Base-by-base conservation (phyloP, 2,113 vertebrate genomes). In the Balaeniceps rex region DNA sequence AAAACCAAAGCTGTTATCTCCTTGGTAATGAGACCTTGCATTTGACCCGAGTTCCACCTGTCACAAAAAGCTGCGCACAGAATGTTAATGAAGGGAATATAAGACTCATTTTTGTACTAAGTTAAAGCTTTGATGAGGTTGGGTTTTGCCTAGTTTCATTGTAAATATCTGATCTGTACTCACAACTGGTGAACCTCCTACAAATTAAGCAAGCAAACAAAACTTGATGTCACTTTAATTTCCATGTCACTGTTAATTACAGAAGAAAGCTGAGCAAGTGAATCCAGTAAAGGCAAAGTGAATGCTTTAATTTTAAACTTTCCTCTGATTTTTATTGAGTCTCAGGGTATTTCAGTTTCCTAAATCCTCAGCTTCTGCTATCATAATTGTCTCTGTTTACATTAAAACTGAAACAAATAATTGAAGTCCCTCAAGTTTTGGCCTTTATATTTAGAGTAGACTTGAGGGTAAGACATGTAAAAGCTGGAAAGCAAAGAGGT, bases 31-130 rank as follows among this genome's bases (percentile, higher is more conserved):
- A 96, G 82, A 96, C 47, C 70, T 95, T 66, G 81, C 42, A 52
- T 88, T 95, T 96, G 84, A 96, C 88, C 84, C 40, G 40, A 54
- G 25, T 83, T 81, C 76, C 63, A 96, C 76, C 78, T 94, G 52
- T 61, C 64, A 78, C 71, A 86, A 81, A 85, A 70, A 76, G n/a
- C 40, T 72, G 26, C 57, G 47, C 36, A 66, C 60, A 85, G 64
- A 93, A 89, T 80, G 9, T 22, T 88, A 92, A 90, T 70, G 58
- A 94, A 40, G 19, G 25, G 19, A 97, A 61, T 47, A 47, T 23
- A 29, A 60, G 38, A 82, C 66, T 44, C 11, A 47, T 57, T 95
- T 94, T 74, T 93, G 12, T 71, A 77, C 38, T 83, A 78, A 92
- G 12, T 25, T 74, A 36, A 49, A 92, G n/a, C 13, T 70, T 87